Conservation (phyloP, 2,888 invertebrate species). For the Epinotia brunnichana region DNA sequence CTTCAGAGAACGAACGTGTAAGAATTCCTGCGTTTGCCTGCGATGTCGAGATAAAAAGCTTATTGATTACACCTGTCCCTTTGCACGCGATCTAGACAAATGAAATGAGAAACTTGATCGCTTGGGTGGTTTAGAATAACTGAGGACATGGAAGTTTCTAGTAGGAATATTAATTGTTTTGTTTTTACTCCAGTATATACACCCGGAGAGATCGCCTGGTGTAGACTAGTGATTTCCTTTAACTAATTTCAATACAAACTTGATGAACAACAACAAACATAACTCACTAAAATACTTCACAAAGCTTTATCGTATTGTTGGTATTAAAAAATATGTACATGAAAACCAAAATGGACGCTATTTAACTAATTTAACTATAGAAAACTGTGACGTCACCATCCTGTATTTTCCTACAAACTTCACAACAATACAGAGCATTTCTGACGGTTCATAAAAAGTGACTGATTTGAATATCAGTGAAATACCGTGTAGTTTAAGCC, state of each 20-base stretch:
- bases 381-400: no score
- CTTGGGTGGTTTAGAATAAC: constrained; percentile 59
- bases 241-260: background rate
- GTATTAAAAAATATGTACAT: no score
- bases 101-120: constrained; percentile 80
- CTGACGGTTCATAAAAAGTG: no score
- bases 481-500: no score
- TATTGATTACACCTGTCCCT: constrained; percentile 76
- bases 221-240: background rate
- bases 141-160: constrained; percentile 60
- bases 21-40: constrained; percentile 75
- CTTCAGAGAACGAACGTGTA: constrained; percentile 76
- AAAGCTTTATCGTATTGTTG: no score
- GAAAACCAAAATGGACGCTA: no score
- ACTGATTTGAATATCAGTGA: no score
- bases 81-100: constrained; percentile 81
- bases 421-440: no score
- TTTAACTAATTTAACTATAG: no score
- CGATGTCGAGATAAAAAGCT: constrained; percentile 77
- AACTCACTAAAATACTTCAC: no score
- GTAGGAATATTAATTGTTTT: constrained; percentile 51
- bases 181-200: background rate
- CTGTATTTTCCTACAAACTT: no score
- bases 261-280: background rate
- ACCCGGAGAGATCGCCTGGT: background rate